These are phyloP conservation scores for Pachyrhynchus sulphureomaculatus DNA, from an alignment of 1,140 invertebrate species.

Conservation along the genomic window DNA sequence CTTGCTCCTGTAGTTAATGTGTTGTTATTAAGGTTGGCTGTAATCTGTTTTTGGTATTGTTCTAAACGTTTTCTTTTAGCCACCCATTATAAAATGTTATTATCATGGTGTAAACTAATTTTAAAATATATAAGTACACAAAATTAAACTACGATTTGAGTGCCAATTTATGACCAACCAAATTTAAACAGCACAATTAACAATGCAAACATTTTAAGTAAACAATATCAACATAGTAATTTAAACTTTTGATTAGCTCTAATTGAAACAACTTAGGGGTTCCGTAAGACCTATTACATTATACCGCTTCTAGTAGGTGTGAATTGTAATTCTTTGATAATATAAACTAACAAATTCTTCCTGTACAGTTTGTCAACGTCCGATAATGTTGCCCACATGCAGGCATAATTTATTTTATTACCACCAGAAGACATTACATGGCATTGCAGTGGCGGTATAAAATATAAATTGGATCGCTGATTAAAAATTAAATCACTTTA, in stretches of 20 bases:
- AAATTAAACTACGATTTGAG: too few species aligned
- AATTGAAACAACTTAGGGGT: slow-evolving; percentile 8
- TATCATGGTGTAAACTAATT: too few species aligned
- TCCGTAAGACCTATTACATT: slow-evolving; percentile 1
- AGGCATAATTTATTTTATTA: background rate
- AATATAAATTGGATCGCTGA: too few species aligned
- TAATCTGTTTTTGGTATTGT: too few species aligned
- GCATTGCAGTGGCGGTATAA: too few species aligned
- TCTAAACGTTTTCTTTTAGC: too few species aligned
- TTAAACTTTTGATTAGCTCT: slow-evolving; percentile 1
- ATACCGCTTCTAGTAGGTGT: slow-evolving; percentile 3
- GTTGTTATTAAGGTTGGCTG: too few species aligned
- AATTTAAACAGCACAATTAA: background rate
- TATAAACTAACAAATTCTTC: background rate
- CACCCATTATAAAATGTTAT: too few species aligned
- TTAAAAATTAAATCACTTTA: too few species aligned
- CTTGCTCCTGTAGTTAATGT: too few species aligned
- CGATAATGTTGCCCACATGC: too few species aligned
- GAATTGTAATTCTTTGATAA: background rate
- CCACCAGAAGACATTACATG: background rate
- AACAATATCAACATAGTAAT: background rate
- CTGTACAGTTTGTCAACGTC: background rate
- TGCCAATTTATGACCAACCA: background rate
- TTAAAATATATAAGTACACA: too few species aligned
- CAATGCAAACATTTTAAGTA: background rate